Evolutionary conservation across 2,113 vertebrate genomes (phyloP).

Genomic region (Dromaius novaehollandiae): DNA sequence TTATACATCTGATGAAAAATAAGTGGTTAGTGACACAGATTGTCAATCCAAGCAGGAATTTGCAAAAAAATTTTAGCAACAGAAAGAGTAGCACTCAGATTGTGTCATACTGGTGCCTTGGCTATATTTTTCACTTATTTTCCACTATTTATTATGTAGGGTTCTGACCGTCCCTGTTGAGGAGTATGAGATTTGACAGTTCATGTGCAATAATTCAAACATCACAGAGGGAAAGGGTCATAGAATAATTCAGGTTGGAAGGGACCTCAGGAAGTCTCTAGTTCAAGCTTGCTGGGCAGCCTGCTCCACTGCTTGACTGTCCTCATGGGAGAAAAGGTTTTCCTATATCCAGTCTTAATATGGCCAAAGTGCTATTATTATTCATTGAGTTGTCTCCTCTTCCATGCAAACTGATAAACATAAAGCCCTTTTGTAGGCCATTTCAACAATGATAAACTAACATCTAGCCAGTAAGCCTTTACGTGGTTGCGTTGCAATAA

Average conservation of each 20-base stretch:
- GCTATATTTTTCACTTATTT: neutral
- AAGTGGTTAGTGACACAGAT: neutral
- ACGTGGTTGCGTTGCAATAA: neutral
- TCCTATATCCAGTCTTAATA: neutral
- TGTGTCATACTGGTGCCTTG: neutral
- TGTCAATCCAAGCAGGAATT: neutral
- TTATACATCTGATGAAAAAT: neutral
- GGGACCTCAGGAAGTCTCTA: neutral
- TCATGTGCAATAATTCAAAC: neutral
- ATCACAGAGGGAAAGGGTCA: neutral
- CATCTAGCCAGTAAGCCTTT: neutral
- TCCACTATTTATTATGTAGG: neutral
- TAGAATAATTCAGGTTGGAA: neutral
- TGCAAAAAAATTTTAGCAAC: neutral
- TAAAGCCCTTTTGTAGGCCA: neutral
- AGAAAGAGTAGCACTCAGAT: neutral
- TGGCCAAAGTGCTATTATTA: neutral
- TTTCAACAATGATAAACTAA: neutral
- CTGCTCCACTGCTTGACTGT: neutral
- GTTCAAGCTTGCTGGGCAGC: neutral
- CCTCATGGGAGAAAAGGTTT: neutral
- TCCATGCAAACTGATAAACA: neutral
- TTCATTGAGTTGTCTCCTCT: neutral
- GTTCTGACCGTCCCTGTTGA: neutral
- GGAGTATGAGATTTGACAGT: neutral